Evolutionary conservation across 2,888 invertebrate genomes (phyloP), one percentile per base, ranked within the genome.

Genomic region (Globia sparganii): DNA sequence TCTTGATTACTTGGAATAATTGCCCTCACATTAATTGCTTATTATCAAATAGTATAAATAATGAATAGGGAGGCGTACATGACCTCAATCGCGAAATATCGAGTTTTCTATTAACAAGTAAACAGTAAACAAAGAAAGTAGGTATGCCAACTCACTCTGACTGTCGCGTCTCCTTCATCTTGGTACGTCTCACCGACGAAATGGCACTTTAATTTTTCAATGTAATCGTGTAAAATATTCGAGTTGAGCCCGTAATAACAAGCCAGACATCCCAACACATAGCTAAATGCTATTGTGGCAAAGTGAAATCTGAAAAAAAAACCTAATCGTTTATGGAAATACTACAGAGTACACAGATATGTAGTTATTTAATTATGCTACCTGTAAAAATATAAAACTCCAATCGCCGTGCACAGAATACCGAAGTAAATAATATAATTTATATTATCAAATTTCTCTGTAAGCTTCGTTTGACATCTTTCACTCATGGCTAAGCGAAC

Each of bases 191-290:
- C 92, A 77, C 88, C 89, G 84, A 92, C 87, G 78, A 95, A 93
- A 93, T 95, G 94, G 92, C 93, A 94, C 94, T 94, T 93, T 82
- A 95, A 88, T 92, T 94, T 92, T 83, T 93, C 92, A 87, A 95
- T 91, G 84, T 93, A 95, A 83, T 91, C 93, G 77, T 92, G 91
- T 78, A 96, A 89, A 91, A 94, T 88, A 88, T 88, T 92, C 77
- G 95, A 94, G 87, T 94, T 94, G 72, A 96, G 89, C 70, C 93
- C 93, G 87, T 94, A 96, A 93, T 96, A 96, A 93, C 96, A 96
- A 94, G 93, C 96, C 94, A 96, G 80, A 96, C 96, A 96, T 94
- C 96, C 96, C 94, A 96, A 88, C 91, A 93, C 95, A 96, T 96
- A 96, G 91, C 96, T 95, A 86, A 96, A 89, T 77, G 91, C 92